phyloP scores from a whole-genome alignment of 1,140 invertebrate species.

The Andricus grossulariae region DNA sequence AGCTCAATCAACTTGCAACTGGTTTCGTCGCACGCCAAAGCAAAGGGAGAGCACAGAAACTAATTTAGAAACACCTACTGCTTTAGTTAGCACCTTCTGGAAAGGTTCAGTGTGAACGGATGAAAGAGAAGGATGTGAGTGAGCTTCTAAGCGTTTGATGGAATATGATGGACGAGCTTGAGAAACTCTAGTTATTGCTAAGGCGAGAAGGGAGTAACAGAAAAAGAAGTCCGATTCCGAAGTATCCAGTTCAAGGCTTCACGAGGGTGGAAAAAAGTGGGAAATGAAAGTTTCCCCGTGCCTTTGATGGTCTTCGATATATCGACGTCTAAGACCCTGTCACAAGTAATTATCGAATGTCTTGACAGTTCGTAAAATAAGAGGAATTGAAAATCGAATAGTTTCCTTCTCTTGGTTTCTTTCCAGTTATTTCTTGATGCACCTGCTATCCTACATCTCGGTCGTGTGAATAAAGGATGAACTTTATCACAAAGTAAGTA shows the following conservation, averaged over 20 bases:
- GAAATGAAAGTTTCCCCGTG: constrained; percentile 9
- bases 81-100: constrained; percentile 60
- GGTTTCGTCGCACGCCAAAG: constrained; percentile 19
- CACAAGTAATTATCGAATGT: constrained; percentile 23
- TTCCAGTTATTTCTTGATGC: neutral
- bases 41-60: constrained; percentile 51
- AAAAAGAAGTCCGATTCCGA: constrained; percentile 32
- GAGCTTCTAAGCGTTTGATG: constrained; percentile 58
- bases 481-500: neutral
- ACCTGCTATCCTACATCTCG: neutral
- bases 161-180: constrained; percentile 68
- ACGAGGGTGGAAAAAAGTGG: constrained; percentile 33
- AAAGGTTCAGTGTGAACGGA: constrained; percentile 48
- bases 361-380: constrained; percentile 30
- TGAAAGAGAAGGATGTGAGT: constrained; percentile 48
- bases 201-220: constrained; percentile 41
- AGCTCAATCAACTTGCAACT: constrained; percentile 9
- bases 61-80: constrained; percentile 57
- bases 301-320: constrained; percentile 7
- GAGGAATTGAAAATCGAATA: constrained; percentile 19
- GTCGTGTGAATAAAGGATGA: constrained; percentile 9
- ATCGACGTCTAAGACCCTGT: constrained; percentile 8
- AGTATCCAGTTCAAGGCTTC: constrained; percentile 49
- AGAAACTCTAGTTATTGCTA: constrained; percentile 60
- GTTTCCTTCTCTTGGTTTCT: constrained; percentile 8